phyloP scores from a whole-genome alignment of 2,797 vertebrate genomes.

The Hydrolagus colliei region DNA sequence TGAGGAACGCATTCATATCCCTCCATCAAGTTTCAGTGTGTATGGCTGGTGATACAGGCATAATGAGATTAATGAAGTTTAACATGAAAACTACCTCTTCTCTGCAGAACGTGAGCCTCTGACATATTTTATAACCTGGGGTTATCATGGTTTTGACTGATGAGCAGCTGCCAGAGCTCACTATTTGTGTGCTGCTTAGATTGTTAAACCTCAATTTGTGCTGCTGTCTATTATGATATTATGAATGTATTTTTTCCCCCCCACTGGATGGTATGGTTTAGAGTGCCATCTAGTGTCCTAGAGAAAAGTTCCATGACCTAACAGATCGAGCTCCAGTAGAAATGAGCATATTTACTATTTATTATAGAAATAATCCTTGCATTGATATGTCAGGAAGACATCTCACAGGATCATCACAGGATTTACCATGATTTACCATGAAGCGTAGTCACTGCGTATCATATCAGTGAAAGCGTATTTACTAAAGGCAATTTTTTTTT shows the following conservation, averaged over 20 bases:
- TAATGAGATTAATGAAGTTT: neutral
- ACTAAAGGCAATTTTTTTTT: no score
- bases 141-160: neutral
- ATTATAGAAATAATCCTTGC: neutral
- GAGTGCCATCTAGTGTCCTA: neutral
- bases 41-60: neutral
- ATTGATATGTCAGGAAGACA: no score
- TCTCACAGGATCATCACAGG: no score
- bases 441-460: no score
- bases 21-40: neutral
- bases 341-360: neutral
- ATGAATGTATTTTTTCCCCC: neutral
- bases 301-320: neutral
- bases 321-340: neutral
- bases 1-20: no score
- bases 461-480: no score
- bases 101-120: neutral
- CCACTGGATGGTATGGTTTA: neutral
- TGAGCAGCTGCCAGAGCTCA: neutral
- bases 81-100: neutral
- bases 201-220: no score
- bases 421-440: no score
- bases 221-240: neutral
- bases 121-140: neutral
- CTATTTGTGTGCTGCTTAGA: no score